These are phyloP conservation scores for Pteruthius melanotis DNA, from an alignment of 2,113 vertebrate species.

Conservation along the genomic window DNA sequence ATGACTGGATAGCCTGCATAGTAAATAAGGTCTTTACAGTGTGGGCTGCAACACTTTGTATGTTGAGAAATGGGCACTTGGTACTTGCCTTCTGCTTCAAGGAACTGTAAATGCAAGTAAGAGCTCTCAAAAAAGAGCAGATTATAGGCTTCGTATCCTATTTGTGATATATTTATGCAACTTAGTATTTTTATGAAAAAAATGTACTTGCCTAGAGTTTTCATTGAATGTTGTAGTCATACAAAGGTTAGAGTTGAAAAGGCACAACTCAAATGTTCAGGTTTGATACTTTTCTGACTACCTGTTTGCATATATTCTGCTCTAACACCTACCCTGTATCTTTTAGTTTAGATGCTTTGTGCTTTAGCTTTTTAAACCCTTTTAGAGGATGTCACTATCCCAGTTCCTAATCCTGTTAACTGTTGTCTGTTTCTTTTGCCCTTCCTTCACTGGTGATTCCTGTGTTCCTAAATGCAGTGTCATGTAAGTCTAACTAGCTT, in stretches of 20 bases:
- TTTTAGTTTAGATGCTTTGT: slow-evolving; percentile 65
- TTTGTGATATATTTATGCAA: not conserved
- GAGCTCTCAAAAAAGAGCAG: not conserved
- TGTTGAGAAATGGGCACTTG: not conserved
- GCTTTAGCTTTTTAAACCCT: slow-evolving; percentile 56
- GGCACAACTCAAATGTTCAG: not conserved
- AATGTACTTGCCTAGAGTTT: not conserved
- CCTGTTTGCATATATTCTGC: slow-evolving; percentile 3
- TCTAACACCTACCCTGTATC: slow-evolving; percentile 35
- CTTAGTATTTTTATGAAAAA: not conserved
- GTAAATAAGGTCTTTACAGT: not conserved
- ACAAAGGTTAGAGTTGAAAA: not conserved
- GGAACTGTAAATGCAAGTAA: not conserved
- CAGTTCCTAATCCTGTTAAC: slow-evolving; percentile 84
- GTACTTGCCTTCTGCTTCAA: not conserved
- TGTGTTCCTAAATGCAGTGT: slow-evolving; percentile 96
- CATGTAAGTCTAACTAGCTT: slow-evolving; percentile 93
- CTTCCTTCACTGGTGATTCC: slow-evolving; percentile 84
- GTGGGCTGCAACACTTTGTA: not conserved
- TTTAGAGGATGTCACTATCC: slow-evolving; percentile 57
- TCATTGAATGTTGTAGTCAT: not conserved
- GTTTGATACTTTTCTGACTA: not conserved
- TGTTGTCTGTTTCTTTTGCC: slow-evolving; percentile 85
- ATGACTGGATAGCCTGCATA: not conserved
- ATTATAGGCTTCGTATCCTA: not conserved